These are phyloP conservation scores for Uloborus diversus DNA, from an alignment of 1,140 invertebrate species.

Conservation along the genomic window DNA sequence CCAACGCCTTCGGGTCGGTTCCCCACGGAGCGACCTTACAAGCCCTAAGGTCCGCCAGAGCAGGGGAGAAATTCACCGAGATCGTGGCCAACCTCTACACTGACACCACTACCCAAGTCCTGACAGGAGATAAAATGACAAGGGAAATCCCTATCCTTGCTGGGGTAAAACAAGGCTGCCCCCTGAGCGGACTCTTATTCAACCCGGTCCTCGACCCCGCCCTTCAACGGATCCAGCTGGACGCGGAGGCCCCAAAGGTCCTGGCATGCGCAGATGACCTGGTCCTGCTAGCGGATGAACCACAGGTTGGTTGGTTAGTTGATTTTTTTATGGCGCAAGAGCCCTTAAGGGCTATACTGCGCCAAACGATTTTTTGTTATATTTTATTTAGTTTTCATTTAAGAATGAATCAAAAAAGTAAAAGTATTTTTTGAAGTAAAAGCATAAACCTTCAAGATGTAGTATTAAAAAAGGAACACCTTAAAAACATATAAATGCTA, in stretches of 20 bases:
- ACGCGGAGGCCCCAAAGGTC: background rate
- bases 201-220: constrained; percentile 61
- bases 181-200: constrained; percentile 61
- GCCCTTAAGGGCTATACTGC: too few species aligned
- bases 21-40: constrained; percentile 57
- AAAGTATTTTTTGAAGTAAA: too few species aligned
- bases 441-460: too few species aligned
- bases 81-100: constrained; percentile 25
- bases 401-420: too few species aligned
- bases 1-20: constrained; percentile 64
- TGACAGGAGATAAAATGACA: constrained; percentile 2
- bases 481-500: too few species aligned
- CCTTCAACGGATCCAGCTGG: background rate
- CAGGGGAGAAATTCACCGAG: constrained; percentile 30
- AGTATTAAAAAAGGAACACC: too few species aligned
- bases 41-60: constrained; percentile 13
- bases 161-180: constrained; percentile 63
- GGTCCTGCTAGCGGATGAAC: background rate
- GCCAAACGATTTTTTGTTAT: too few species aligned
- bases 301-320: too few species aligned
- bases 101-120: constrained; percentile 1
- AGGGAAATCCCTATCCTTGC: constrained; percentile 23
- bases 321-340: too few species aligned
- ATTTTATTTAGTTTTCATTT: too few species aligned
- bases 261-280: constrained; percentile 12